A percentile compares a stretch with the other conserved stretches of the same genome.
Conservation (phyloP, 1,140 invertebrate genomes). For the Lethocerus indicus region DNA sequence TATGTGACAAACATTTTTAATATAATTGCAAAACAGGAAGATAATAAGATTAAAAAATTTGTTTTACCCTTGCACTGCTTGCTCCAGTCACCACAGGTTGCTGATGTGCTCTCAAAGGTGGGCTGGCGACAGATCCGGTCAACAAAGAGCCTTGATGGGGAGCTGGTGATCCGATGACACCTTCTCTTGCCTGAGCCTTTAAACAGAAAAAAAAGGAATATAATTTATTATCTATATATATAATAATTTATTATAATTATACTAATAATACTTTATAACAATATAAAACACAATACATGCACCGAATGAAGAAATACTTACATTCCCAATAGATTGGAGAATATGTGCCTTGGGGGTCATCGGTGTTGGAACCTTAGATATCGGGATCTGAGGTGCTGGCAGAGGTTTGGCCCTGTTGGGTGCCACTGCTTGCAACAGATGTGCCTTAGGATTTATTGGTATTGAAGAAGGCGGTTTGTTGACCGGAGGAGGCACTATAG, state of each 20-base stretch:
- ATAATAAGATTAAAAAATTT: neutral
- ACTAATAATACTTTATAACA: neutral
- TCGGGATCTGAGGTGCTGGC: conserved; percentile 6
- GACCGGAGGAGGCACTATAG: conserved; percentile 13
- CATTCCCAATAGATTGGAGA: conserved; percentile 17
- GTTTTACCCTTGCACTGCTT: conserved; percentile 22
- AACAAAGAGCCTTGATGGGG: conserved; percentile 23
- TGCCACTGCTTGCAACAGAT: conserved; percentile 27
- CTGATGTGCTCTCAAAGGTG: conserved; percentile 32
- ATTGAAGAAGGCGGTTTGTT: neutral
- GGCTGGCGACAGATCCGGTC: conserved; percentile 33
- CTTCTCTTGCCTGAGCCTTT: conserved; percentile 12
- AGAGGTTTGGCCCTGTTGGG: conserved; percentile 16
- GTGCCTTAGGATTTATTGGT: conserved; percentile 21
- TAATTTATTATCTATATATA: neutral
- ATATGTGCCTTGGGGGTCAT: conserved; percentile 19
- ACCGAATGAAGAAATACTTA: conserved; percentile 11
- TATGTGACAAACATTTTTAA: neutral
- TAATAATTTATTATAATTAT: conserved; percentile 1
- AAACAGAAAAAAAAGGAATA: neutral
- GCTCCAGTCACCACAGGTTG: conserved; percentile 29
- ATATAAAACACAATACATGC: neutral
- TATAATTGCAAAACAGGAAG: neutral
- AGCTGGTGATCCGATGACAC: conserved; percentile 14
- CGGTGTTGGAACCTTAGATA: conserved; percentile 15